phyloP scores from a whole-genome alignment of 1,140 invertebrate genomes.

The Macrobrachium nipponense region DNA sequence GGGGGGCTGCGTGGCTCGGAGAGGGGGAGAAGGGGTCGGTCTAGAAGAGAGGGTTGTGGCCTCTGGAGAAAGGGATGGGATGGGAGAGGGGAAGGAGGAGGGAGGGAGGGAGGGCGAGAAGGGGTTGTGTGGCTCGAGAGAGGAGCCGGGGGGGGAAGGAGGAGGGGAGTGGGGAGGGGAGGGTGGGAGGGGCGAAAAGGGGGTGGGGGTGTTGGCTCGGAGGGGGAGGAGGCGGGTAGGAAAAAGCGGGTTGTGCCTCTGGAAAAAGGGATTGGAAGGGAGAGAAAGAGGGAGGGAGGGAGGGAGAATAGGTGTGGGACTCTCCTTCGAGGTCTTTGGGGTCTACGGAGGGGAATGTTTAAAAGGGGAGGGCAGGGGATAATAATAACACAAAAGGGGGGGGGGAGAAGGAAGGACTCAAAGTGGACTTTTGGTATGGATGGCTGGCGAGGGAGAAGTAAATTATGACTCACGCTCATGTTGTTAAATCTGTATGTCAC shows the following conservation, averaged over 20 bases:
- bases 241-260: neutral
- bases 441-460: no score
- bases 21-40: neutral
- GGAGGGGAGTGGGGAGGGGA: neutral
- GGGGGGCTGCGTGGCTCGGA: neutral
- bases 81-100: neutral
- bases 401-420: no score
- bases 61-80: neutral
- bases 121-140: neutral
- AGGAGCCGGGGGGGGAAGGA: no score
- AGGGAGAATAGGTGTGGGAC: no score
- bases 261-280: neutral
- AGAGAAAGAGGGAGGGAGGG: neutral
- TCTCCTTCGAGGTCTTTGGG: no score
- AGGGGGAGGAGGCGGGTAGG: neutral
- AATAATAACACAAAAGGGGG: no score
- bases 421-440: no score
- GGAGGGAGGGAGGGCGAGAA: no score
- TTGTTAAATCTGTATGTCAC: no score
- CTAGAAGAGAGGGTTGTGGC: neutral
- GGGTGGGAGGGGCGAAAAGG: neutral
- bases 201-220: neutral
- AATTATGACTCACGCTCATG: no score
- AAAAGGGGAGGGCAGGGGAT: no score
- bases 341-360: no score